Conservation (phyloP, 2,888 invertebrate genomes). For the Drosophila meridionalis region DNA sequence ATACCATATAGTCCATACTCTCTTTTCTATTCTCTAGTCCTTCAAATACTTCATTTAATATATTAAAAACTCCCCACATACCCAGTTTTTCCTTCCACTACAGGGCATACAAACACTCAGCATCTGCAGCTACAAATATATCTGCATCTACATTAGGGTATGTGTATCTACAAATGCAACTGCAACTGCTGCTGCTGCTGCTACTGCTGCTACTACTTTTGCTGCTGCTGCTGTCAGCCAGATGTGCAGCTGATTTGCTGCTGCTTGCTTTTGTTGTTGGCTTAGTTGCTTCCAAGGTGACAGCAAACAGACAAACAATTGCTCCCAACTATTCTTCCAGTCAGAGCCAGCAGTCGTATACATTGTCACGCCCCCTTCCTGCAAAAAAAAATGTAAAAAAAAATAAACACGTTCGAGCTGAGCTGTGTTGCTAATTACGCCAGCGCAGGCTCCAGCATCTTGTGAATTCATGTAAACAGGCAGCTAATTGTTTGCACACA, state of each 20-base stretch:
- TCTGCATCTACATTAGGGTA: slow-evolving; percentile 9
- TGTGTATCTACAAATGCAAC: slow-evolving; percentile 18
- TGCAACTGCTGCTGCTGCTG: slow-evolving; percentile 9
- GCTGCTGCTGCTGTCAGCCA: slow-evolving; percentile 14
- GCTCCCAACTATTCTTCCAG: slow-evolving; percentile 23
- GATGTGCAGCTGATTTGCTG: slow-evolving; percentile 47
- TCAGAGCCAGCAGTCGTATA: background rate
- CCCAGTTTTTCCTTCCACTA: background rate
- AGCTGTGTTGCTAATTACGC: slow-evolving; percentile 69
- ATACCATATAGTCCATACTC: too few relatives aligned
- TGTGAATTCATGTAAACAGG: slow-evolving; percentile 65
- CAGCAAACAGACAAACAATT: slow-evolving; percentile 51
- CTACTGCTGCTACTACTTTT: background rate
- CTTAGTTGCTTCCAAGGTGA: slow-evolving; percentile 55
- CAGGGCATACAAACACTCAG: slow-evolving; percentile 14
- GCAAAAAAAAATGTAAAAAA: background rate
- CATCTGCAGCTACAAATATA: slow-evolving; percentile 15
- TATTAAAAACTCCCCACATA: background rate
- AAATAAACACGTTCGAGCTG: slow-evolving; percentile 10
- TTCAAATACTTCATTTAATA: background rate
- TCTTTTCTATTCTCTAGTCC: background rate
- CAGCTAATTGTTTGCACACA: slow-evolving; percentile 67
- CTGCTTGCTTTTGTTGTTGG: slow-evolving; percentile 54
- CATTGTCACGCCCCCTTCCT: background rate
- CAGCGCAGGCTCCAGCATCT: slow-evolving; percentile 60